These are phyloP conservation scores for Colius striatus DNA, from an alignment of 2,113 vertebrate genomes.

Conservation along the genomic window DNA sequence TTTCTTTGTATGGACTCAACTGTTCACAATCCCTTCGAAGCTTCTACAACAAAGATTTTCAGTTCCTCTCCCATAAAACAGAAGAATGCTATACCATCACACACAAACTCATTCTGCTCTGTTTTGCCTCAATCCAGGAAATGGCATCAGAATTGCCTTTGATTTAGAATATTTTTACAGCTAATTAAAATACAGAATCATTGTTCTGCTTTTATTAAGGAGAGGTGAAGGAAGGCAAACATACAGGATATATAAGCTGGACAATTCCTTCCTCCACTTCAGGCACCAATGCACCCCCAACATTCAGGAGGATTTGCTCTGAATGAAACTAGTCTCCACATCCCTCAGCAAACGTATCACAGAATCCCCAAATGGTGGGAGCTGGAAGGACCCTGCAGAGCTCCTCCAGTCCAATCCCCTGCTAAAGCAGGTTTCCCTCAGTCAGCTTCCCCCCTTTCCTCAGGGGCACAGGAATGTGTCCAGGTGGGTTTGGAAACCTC, in stretches of 20 bases:
- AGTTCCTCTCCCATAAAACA: neutral
- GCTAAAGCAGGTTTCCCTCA: too few species aligned
- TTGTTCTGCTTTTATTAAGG: neutral
- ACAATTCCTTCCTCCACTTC: neutral
- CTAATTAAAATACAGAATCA: neutral
- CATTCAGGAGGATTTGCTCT: neutral
- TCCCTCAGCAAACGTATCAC: neutral
- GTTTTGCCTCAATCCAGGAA: fast-evolving
- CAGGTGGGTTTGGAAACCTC: too few species aligned
- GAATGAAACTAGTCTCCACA: neutral
- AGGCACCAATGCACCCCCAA: neutral
- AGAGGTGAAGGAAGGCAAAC: neutral
- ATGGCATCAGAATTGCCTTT: neutral
- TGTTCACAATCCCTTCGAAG: neutral
- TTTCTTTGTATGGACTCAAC: neutral
- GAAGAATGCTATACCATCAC: neutral
- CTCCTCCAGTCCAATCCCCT: too few species aligned
- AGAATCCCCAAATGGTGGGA: too few species aligned
- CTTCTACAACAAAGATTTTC: neutral
- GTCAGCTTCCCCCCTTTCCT: too few species aligned
- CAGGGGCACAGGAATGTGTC: too few species aligned
- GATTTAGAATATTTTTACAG: neutral
- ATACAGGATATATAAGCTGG: neutral
- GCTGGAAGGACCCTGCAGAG: too few species aligned
- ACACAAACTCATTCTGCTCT: neutral